These are phyloP conservation scores for Lucilia cuprina DNA, from an alignment of 1,140 invertebrate genomes.

Conservation along the genomic window DNA sequence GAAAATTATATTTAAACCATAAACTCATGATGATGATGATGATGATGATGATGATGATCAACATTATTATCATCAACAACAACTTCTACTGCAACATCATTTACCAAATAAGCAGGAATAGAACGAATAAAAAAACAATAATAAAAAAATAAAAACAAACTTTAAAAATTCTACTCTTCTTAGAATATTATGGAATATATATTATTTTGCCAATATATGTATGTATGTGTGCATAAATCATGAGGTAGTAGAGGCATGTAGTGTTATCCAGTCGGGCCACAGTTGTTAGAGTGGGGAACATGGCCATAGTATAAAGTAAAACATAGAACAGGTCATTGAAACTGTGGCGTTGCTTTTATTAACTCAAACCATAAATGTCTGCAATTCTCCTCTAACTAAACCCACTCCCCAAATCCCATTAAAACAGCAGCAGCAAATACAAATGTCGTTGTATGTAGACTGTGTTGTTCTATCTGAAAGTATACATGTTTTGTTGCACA, in stretches of 20 bases:
- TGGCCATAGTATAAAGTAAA: neutral
- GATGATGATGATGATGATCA: neutral
- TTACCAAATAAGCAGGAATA: neutral
- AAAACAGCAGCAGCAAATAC: too few species aligned
- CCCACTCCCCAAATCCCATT: too few species aligned
- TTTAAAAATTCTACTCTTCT: neutral
- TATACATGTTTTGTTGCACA: too few species aligned
- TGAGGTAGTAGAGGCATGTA: neutral
- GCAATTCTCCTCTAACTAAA: constrained; percentile 19
- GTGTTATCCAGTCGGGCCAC: too few species aligned
- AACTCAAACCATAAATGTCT: constrained; percentile 33
- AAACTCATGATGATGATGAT: neutral
- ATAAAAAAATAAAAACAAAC: neutral
- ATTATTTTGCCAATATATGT: neutral
- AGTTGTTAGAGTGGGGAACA: neutral
- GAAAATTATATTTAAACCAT: neutral
- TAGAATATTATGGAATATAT: neutral
- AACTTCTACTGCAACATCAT: neutral
- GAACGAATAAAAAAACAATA: neutral
- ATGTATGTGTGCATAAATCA: neutral
- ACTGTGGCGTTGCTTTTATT: constrained; percentile 25
- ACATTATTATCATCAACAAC: neutral
- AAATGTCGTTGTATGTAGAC: too few species aligned
- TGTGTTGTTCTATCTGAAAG: too few species aligned
- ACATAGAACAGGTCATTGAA: constrained; percentile 30